Conservation (phyloP, 2,113 vertebrate genomes). For the Hymenochirus boettgeri region DNA sequence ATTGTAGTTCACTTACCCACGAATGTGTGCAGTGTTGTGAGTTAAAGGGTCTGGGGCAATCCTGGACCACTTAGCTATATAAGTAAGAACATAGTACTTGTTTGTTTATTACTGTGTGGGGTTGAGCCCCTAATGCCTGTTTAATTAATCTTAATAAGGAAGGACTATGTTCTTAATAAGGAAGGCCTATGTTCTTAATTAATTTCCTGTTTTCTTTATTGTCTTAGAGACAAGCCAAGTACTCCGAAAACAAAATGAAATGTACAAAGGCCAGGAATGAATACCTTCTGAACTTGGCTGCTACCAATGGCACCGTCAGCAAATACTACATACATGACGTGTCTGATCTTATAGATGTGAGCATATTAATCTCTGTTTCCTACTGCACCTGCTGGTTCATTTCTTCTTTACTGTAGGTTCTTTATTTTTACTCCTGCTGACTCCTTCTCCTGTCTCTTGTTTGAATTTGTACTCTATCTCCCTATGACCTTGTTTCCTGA, state of each 20-base stretch:
- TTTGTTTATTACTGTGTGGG: too few species aligned
- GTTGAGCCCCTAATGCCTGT: too few species aligned
- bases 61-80: too few species aligned
- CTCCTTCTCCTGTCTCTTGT: not conserved
- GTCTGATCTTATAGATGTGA: constrained; percentile 94
- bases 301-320: constrained; percentile 89
- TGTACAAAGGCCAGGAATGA: constrained; percentile 96
- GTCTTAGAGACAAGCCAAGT: constrained; percentile 92
- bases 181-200: not conserved
- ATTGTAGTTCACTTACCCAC: too few species aligned
- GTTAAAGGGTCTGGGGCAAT: too few species aligned
- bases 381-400: not conserved
- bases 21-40: too few species aligned
- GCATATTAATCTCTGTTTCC: constrained; percentile 41
- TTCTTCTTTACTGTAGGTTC: too few species aligned
- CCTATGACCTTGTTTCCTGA: too few species aligned
- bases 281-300: constrained; percentile 91
- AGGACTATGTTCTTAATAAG: too few species aligned
- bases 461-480: not conserved
- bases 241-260: constrained; percentile 97
- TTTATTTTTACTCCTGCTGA: too few species aligned
- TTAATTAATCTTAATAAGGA: too few species aligned
- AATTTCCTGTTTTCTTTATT: not conserved
- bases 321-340: constrained; percentile 98
- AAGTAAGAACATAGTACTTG: too few species aligned